Evolutionary conservation across 2,888 invertebrate species (phyloP), one percentile per base, ranked within the genome.

Genomic region (Hirtodrosophila histrioides): DNA sequence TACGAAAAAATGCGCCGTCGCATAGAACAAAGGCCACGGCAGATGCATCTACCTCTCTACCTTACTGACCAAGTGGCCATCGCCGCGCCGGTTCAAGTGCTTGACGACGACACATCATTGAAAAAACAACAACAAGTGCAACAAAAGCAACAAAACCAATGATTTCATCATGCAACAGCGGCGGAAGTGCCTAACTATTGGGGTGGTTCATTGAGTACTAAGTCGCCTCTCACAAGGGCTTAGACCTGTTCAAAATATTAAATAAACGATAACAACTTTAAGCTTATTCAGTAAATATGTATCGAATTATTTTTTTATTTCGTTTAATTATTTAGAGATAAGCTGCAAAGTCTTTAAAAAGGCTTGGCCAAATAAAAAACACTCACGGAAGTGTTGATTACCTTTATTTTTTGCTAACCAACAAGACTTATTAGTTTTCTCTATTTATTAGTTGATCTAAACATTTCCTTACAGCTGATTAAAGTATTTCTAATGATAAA

Each of bases 1-100:
- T 78, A 78, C 85, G 73, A 84, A 82, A 84, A 80, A 82, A 82
- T 82, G 79, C 74, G 80, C 54, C 43, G 80, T 69, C 78, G 79
- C 78, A 68, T 58, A 81, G 83, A 82, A 82, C 83, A 82, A 81
- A 81, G 83, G 65, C 68, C 75, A 58, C 56, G 71, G 65, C 72
- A 80, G 80, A 76, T 80, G 81, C 78, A 76, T 62, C 57, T 46
- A 27, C 68, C 68, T 67, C 68, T 61, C 70, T 55, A 73, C 69
- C 83, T 78, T 76, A 81, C 83, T 78, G 78, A 76, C 80, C 81
- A 80, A 83, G 76, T 81, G 80, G 56, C 70, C 66, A 46, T 67
- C 62, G 78, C 39, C 78, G 73, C 62, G 78, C 39, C 78, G 73
- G 73, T 65, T 75, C 69, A 73, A 73, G 73, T 76, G 56, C 66